Evolutionary conservation across 2,113 vertebrate genomes (phyloP).

Genomic region (Noturus placidus): DNA sequence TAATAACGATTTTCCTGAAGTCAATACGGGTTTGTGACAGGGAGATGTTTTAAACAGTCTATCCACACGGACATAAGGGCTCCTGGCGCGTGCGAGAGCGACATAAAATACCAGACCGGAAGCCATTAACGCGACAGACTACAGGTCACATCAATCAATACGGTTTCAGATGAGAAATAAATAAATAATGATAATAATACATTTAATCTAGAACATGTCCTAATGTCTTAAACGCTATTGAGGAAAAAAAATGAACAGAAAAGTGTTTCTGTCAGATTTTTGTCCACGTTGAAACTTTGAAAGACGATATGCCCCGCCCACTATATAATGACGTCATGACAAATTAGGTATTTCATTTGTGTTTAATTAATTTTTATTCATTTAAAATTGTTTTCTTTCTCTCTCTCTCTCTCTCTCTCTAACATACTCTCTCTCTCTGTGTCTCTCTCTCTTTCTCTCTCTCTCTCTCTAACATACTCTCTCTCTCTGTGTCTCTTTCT

Average conservation of each 20-base stretch:
- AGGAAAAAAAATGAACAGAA: neutral
- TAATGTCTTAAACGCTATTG: no score
- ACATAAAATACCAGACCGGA: neutral
- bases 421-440: no score
- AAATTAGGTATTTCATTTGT: no score
- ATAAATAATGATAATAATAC: neutral
- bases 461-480: no score
- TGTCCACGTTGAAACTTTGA: neutral
- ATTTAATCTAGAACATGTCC: neutral
- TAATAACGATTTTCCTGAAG: neutral
- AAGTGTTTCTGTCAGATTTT: neutral
- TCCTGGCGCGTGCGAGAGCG: neutral
- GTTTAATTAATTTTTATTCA: no score
- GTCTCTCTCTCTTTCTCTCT: no score
- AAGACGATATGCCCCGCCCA: neutral
- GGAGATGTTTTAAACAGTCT: neutral
- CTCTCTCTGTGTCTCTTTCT: no score
- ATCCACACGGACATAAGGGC: neutral
- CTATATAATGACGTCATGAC: neutral
- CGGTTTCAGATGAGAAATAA: neutral
- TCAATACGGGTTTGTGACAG: neutral
- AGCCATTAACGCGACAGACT: neutral
- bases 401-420: no score
- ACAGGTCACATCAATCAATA: neutral
- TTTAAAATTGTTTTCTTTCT: no score